Base-by-base conservation (phyloP, 2,113 vertebrate genomes). In the Aepyceros melampus region DNA sequence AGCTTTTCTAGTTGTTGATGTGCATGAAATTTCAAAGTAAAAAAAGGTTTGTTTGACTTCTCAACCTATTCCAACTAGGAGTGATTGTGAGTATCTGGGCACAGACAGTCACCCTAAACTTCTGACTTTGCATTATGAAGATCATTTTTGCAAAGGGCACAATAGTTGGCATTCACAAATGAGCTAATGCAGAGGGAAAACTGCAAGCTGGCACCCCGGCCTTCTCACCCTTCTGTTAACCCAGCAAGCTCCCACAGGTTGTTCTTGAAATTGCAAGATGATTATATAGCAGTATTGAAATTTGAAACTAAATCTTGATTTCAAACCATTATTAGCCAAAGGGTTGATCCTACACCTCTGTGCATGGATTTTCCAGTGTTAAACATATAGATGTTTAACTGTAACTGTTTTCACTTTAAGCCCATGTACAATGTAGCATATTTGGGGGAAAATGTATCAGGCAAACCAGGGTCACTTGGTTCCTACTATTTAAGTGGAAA, bases 231-330 rank as follows among this genome's bases (percentile, higher is more conserved):
- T 87, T 82, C 89, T 87, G 83, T 93, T 95, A 97, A 93, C 94
- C 95, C 91, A 89, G 53, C 97, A 97, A 95, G 97, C 97, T 97
- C 97, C 93, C 89, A 96, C 97, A 98, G 95, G 98, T 97, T 87
- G 94, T 91, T 94, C 93, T 40, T 93, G 96, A 97, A 96, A 92
- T 87, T 96, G 76, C 78, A 88, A 64, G 94, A 74, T 98, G 97
- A 97, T 97, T 98, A 98, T 81, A 96, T 95, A 89, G 96, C 87
- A 89, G 60, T 87, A 74, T 23, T 91, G 86, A 87, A 87, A 87
- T 96, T 64, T 97, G 62, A 86, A 97, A 84, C 40, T 62, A 60
- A 19, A 93, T 94, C 82, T 85, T 84, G 40, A 56, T 88, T 96
- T 95, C 92, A 97, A 71, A 84, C 97, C 74, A 94, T 96, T 95